Conservation (phyloP, 35 echinoderm and acorn worm species). For the Apostichopus japonicus region DNA sequence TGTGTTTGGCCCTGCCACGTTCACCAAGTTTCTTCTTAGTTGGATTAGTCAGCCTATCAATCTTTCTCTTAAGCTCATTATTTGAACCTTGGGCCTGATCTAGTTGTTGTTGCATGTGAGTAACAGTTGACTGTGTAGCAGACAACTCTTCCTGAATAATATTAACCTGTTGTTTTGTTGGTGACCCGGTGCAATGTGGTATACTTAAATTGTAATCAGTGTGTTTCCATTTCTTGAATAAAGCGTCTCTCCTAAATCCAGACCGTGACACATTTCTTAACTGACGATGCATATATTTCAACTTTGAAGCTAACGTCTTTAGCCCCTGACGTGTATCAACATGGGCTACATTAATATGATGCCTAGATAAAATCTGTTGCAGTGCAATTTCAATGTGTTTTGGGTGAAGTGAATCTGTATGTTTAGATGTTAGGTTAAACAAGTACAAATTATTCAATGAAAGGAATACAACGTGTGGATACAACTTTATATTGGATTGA, state of each 20-base stretch:
- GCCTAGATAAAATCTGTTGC: conserved; percentile 42
- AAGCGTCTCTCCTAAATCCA: conserved; percentile 1
- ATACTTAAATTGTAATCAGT: conserved; percentile 34
- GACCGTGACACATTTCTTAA: background rate
- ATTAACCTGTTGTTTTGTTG: conserved; percentile 53
- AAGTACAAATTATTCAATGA: conserved; percentile 48
- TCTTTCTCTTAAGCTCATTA: conserved; percentile 33
- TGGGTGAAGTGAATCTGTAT: conserved; percentile 13
- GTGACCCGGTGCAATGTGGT: conserved; percentile 38
- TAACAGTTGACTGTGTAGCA: background rate
- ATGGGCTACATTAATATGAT: conserved; percentile 25
- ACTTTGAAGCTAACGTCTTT: background rate
- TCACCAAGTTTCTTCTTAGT: conserved; percentile 42
- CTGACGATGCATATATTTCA: background rate
- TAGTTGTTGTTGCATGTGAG: conserved; percentile 7
- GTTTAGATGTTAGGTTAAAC: conserved; percentile 37
- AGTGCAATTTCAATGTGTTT: conserved; percentile 54
- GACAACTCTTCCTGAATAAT: conserved; percentile 49
- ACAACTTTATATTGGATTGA: background rate
- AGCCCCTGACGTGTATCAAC: background rate
- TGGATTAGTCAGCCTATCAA: conserved; percentile 60
- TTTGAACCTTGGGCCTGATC: conserved; percentile 38
- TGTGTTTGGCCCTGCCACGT: conserved; percentile 54
- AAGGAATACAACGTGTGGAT: conserved; percentile 43
- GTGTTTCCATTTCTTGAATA: conserved; percentile 45